Percentiles rank a stretch among this genome's conserved stretches.
Conservation (phyloP, 2,797 vertebrate species). For the Notolepis coatsorum region DNA sequence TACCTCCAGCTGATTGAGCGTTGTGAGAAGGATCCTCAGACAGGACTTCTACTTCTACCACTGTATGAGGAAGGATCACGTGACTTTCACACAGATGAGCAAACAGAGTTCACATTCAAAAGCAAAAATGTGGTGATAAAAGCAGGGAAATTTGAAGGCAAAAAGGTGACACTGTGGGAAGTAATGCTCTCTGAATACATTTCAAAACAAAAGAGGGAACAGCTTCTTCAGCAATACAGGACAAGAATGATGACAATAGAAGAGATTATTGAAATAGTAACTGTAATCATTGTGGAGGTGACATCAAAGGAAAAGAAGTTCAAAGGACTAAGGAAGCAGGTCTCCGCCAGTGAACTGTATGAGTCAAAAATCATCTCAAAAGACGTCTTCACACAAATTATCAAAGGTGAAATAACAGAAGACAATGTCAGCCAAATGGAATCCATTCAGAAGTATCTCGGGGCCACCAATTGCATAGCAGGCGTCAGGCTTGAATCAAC, state of each 20-base stretch:
- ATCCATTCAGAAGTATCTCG: constrained; percentile 83
- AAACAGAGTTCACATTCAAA: constrained; percentile 72
- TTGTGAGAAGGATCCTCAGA: constrained; percentile 76
- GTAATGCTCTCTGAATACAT: constrained; percentile 88
- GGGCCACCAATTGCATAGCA: constrained; percentile 86
- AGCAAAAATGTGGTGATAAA: constrained; percentile 68
- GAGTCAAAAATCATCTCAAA: constrained; percentile 90
- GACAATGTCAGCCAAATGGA: constrained; percentile 84
- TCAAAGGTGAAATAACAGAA: constrained; percentile 81
- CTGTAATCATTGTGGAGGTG: constrained; percentile 78
- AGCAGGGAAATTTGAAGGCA: constrained; percentile 78
- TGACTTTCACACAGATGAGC: constrained; percentile 71
- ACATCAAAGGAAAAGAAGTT: constrained; percentile 76
- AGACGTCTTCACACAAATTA: constrained; percentile 84
- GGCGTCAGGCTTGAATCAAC: constrained; percentile 76
- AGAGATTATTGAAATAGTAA: constrained; percentile 83
- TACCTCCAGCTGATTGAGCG: constrained; percentile 85
- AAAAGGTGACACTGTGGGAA: constrained; percentile 84
- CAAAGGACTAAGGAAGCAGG: constrained; percentile 78
- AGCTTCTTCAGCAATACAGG: constrained; percentile 82
- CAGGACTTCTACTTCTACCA: constrained; percentile 76
- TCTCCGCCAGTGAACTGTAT: constrained; percentile 87
- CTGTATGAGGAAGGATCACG: constrained; percentile 45
- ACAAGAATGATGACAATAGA: constrained; percentile 68
- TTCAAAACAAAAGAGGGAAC: constrained; percentile 78